Conservation (phyloP, 2,797 vertebrate species). For the Anguilla pacifica region DNA sequence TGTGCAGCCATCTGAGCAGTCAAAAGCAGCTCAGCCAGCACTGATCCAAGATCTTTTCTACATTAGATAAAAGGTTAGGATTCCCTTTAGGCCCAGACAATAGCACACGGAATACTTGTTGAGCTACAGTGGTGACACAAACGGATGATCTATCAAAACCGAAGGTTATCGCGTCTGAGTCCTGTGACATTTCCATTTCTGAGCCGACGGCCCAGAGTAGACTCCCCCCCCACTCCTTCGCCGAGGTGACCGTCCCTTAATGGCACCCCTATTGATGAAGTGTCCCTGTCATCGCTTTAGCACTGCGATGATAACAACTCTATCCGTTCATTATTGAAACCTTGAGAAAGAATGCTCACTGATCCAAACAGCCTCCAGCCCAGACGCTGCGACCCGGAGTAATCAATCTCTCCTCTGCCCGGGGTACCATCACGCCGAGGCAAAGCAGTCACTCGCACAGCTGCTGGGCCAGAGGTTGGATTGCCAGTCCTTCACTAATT, state of each 20-base stretch:
- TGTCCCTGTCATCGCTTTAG: slow-evolving; percentile 54
- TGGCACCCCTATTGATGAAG: slow-evolving; percentile 53
- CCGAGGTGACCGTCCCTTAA: slow-evolving; percentile 45
- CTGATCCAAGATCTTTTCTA: background rate
- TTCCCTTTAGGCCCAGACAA: background rate
- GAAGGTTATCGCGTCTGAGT: background rate
- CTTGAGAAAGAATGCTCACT: slow-evolving; percentile 62
- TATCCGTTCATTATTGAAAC: slow-evolving; percentile 65
- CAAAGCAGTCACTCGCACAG: background rate
- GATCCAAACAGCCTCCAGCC: slow-evolving; percentile 52
- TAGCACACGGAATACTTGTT: background rate
- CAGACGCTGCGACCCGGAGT: slow-evolving; percentile 47
- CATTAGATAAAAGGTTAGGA: background rate
- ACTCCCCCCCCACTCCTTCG: background rate
- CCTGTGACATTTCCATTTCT: slow-evolving; percentile 6
- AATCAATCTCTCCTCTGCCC: slow-evolving; percentile 54
- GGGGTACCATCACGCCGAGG: background rate
- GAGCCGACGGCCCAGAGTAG: background rate
- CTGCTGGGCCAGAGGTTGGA: background rate
- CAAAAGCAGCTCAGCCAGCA: background rate
- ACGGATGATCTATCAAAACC: background rate
- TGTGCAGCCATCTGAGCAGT: background rate
- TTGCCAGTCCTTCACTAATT: background rate
- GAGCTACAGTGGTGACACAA: background rate
- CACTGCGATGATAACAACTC: slow-evolving; percentile 58